A percentile compares a stretch with the other conserved stretches of the same genome.
These are phyloP conservation scores for Muscicapa adusta DNA, from an alignment of 2,113 vertebrate genomes.

Conservation along the genomic window DNA sequence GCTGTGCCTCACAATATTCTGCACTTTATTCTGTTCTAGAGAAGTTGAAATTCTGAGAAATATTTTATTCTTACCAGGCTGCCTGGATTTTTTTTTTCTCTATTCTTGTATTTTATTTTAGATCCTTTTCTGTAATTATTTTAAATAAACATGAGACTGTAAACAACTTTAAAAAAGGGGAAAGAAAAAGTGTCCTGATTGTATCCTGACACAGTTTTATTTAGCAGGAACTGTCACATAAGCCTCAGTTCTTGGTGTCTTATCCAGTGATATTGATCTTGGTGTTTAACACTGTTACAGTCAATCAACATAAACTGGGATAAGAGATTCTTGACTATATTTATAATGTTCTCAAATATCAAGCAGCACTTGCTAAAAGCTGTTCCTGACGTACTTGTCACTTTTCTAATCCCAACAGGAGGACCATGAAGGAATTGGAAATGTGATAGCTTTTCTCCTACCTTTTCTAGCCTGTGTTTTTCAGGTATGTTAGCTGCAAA, in stretches of 20 bases:
- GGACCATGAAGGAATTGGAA: constrained; percentile 84
- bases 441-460: constrained; percentile 87
- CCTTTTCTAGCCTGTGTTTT: constrained; percentile 86
- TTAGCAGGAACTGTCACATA: not conserved
- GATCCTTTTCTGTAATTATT: not conserved
- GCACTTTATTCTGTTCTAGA: not conserved
- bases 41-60: not conserved
- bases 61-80: not conserved
- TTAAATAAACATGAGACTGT: not conserved
- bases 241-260: not conserved
- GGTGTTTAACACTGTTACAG: not conserved
- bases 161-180: not conserved
- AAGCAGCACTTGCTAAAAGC: not conserved
- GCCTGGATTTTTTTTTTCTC: not conserved
- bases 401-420: constrained; percentile 74
- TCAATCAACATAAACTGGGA: not conserved
- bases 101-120: not conserved
- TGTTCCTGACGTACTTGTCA: not conserved
- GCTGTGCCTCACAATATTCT: not conserved
- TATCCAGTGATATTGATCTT: not conserved
- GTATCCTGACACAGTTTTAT: not conserved
- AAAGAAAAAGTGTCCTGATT: not conserved
- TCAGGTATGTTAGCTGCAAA: constrained; percentile 76
- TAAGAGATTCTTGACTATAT: not conserved
- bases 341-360: not conserved